phyloP scores from a whole-genome alignment of 2,888 invertebrate species.

The Mythimna lalbum region DNA sequence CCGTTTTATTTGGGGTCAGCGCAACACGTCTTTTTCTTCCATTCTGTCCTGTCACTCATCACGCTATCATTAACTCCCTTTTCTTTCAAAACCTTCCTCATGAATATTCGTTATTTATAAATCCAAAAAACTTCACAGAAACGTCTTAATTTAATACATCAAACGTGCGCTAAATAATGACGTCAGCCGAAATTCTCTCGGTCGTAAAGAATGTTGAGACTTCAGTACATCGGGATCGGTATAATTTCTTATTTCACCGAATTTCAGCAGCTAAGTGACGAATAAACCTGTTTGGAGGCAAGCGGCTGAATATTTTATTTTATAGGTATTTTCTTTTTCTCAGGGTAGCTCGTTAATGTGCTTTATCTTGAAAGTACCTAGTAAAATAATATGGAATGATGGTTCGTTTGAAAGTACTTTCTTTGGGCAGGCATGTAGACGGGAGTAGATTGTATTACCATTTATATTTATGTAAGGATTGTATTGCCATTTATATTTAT shows the following conservation, averaged over 20 bases:
- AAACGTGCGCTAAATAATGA: neutral
- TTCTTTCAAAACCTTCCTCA: too few relatives aligned
- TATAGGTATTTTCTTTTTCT: slow-evolving; percentile 23
- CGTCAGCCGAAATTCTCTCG: slow-evolving; percentile 8
- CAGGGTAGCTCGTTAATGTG: slow-evolving; percentile 33
- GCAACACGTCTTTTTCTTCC: too few relatives aligned
- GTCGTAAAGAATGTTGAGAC: slow-evolving; percentile 37
- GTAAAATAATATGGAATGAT: slow-evolving; percentile 27
- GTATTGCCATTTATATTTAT: too few relatives aligned
- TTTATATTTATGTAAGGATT: too few relatives aligned
- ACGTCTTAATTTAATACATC: slow-evolving; percentile 3
- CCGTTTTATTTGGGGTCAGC: too few relatives aligned
- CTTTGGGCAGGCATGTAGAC: neutral
- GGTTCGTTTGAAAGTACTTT: neutral
- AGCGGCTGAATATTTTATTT: slow-evolving; percentile 48
- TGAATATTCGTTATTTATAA: neutral
- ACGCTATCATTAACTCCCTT: too few relatives aligned
- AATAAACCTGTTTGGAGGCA: slow-evolving; percentile 25
- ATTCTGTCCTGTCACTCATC: too few relatives aligned
- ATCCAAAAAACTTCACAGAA: neutral
- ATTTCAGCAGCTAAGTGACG: slow-evolving; percentile 34
- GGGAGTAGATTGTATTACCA: neutral
- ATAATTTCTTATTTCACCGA: slow-evolving; percentile 38
- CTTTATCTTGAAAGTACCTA: slow-evolving; percentile 16
- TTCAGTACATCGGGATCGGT: slow-evolving; percentile 33